phyloP scores from a whole-genome alignment of 2,888 invertebrate species.

The Pelosia muscerda region DNA sequence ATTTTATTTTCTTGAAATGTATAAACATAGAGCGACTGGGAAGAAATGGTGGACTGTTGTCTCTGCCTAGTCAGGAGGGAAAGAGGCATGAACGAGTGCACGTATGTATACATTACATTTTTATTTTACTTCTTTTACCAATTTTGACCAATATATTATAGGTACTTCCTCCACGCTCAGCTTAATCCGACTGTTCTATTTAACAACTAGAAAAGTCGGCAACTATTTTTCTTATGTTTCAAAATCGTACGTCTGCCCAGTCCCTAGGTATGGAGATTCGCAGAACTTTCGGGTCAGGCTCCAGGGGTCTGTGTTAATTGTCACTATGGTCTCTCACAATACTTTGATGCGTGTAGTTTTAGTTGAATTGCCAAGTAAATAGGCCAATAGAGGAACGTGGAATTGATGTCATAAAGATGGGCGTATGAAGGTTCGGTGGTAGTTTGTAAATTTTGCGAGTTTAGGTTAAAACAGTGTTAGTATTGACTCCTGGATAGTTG shows the following conservation, averaged over 20 bases:
- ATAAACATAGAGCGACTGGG: too few species aligned
- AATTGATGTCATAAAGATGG: slow-evolving; percentile 17
- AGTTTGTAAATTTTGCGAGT: slow-evolving; percentile 1
- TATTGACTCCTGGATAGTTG: neutral
- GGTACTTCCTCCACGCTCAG: too few species aligned
- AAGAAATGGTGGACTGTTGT: too few species aligned
- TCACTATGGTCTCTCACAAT: slow-evolving; percentile 31
- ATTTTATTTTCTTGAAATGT: too few species aligned
- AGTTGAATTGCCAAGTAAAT: slow-evolving; percentile 35
- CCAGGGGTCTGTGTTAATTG: slow-evolving; percentile 40
- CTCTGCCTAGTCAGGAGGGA: too few species aligned
- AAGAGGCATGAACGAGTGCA: too few species aligned
- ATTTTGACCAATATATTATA: too few species aligned
- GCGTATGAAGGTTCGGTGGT: neutral
- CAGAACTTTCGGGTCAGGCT: slow-evolving; percentile 31
- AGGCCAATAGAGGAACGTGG: slow-evolving; percentile 34
- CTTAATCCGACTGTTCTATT: too few species aligned
- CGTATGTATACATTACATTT: too few species aligned
- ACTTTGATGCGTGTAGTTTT: slow-evolving; percentile 49
- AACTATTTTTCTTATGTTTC: neutral
- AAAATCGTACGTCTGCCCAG: slow-evolving; percentile 12
- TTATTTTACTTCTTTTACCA: too few species aligned
- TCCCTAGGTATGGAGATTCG: slow-evolving; percentile 21
- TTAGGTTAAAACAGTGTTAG: neutral
- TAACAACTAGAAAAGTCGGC: neutral